These are phyloP conservation scores for Xanthia togata DNA, from an alignment of 2,888 invertebrate genomes.

Conservation along the genomic window DNA sequence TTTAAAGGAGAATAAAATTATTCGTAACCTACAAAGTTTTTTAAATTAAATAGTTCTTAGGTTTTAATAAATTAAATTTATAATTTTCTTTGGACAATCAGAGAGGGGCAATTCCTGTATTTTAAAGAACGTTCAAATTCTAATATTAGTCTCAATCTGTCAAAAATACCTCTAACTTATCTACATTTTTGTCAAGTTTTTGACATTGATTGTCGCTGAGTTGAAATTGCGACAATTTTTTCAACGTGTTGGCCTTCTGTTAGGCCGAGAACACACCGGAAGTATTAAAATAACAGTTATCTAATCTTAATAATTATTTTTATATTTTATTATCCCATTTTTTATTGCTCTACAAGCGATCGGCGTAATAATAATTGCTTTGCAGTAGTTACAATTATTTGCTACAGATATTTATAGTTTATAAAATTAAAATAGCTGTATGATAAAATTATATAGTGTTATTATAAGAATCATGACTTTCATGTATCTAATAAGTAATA, in stretches of 20 bases:
- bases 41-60: no score
- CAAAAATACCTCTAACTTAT: background rate
- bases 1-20: no score
- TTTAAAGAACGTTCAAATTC: no score
- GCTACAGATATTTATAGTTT: conserved; percentile 1
- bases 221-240: no score
- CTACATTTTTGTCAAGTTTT: background rate
- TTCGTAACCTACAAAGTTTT: no score
- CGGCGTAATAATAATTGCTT: conserved; percentile 21
- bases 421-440: conserved; percentile 6
- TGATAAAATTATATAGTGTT: background rate
- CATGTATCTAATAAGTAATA: background rate
- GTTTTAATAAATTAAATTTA: no score
- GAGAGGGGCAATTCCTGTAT: no score
- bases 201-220: no score
- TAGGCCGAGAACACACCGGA: background rate
- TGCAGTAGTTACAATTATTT: conserved; percentile 14
- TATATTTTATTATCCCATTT: conserved; percentile 29
- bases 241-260: background rate
- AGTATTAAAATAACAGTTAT: conserved; percentile 3
- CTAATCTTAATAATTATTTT: conserved; percentile 22
- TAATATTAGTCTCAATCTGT: no score
- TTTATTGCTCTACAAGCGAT: conserved; percentile 23
- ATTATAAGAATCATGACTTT: background rate
- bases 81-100: no score